phyloP scores from a whole-genome alignment of 2,797 vertebrate species.

The Chaunax sp. region DNA sequence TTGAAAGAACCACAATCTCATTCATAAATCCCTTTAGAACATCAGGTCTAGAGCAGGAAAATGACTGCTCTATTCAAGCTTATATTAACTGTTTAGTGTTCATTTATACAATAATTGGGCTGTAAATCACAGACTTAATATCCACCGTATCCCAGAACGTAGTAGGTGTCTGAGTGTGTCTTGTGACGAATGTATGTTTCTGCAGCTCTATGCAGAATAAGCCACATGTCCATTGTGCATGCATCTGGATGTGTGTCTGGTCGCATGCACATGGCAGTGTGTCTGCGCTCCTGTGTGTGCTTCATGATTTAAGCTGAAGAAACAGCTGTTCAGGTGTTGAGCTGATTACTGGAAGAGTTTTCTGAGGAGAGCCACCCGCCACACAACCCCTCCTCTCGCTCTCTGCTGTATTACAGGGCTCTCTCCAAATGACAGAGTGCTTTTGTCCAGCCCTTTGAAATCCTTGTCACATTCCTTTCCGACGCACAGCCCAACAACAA shows the following conservation, averaged over 20 bases:
- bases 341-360: constrained; percentile 74
- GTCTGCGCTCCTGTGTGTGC: constrained; percentile 12
- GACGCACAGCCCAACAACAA: constrained; percentile 84
- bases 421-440: constrained; percentile 86
- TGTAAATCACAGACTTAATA: background rate
- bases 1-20: background rate
- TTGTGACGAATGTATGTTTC: no score
- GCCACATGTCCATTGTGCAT: background rate
- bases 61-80: background rate
- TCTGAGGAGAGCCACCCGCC: constrained; percentile 34
- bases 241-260: background rate
- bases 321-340: constrained; percentile 82
- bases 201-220: background rate
- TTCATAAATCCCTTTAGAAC: background rate
- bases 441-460: constrained; percentile 85
- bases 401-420: constrained; percentile 84
- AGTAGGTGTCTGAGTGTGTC: background rate
- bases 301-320: constrained; percentile 46
- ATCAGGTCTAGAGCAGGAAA: background rate
- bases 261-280: constrained; percentile 12
- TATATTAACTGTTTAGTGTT: background rate
- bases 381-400: constrained; percentile 19
- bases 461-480: constrained; percentile 87
- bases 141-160: background rate
- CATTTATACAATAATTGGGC: background rate